Percentiles rank a stretch among this genome's conserved stretches.
Evolutionary conservation across 2,113 vertebrate species (phyloP).

Genomic region (Heterochromis multidens): DNA sequence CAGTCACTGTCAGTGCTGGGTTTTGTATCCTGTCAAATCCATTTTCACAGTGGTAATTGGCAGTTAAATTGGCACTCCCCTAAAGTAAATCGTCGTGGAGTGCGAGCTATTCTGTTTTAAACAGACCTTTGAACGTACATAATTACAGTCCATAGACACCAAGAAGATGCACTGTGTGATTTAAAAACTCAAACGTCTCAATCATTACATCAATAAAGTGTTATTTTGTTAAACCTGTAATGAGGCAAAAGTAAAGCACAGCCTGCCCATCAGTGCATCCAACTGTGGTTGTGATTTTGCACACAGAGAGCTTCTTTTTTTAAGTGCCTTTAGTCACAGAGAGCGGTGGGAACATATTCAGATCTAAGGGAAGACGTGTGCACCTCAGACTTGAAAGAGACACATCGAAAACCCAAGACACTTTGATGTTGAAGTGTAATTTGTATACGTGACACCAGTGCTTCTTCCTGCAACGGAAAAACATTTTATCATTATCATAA

Average conservation of each 20-base stretch:
- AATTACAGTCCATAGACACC: slow-evolving; percentile 48
- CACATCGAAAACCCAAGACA: slow-evolving; percentile 20
- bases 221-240: slow-evolving; percentile 44
- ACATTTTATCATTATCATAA: slow-evolving; percentile 41
- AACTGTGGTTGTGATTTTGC: slow-evolving; percentile 13
- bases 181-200: slow-evolving; percentile 34
- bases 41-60: slow-evolving; percentile 40
- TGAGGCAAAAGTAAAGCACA: slow-evolving; percentile 30
- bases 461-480: slow-evolving; percentile 18
- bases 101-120: slow-evolving; percentile 48
- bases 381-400: slow-evolving; percentile 63
- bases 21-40: slow-evolving; percentile 37
- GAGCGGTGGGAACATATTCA: slow-evolving; percentile 32
- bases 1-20: slow-evolving; percentile 26
- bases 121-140: slow-evolving; percentile 38
- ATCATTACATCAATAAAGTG: slow-evolving; percentile 47
- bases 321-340: slow-evolving; percentile 28
- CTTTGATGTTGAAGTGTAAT: slow-evolving; percentile 68
- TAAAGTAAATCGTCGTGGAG: slow-evolving; percentile 40
- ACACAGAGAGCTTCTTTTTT: slow-evolving; percentile 18
- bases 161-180: slow-evolving; percentile 28
- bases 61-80: slow-evolving; percentile 48
- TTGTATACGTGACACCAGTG: slow-evolving; percentile 51
- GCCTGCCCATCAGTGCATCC: slow-evolving; percentile 27
- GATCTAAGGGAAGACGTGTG: slow-evolving; percentile 41